Evolutionary conservation across 2,113 vertebrate genomes (phyloP), one percentile per base, ranked within the genome.

Genomic region (Rhea pennata): DNA sequence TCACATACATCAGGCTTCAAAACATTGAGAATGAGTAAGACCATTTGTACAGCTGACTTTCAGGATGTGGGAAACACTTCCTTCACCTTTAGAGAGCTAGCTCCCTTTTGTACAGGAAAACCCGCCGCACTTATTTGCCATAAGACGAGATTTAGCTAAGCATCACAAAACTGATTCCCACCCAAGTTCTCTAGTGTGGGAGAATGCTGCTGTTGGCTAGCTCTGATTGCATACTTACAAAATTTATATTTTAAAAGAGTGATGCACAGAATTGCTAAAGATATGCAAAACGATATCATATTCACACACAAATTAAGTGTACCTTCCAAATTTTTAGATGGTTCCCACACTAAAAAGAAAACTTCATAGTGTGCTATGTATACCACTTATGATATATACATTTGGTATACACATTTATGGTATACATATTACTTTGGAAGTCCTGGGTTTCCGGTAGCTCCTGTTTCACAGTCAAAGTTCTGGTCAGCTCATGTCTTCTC

Each of bases 91-190:
- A 79, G 46, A 85, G 50, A 72, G 3, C 10, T 70, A 4, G 1
- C 56, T 84, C 40, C 58, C 7, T 53, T 84, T 72, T 17, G 9
- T 58, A 39, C 19, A 83, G 39, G 23, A 42, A 91, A 58, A 46
- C 19, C 4, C 16, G 42, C 16, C 11, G 23, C 4, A 50, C 8
- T 74, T 50, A 29, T 0, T 1, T 54, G 15, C 17, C 59, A 15
- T 21, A n/a, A 29, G 20, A 71, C 10, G 7, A 70, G 26, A 40
- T 66, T 61, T 59, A 78, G 48, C 9, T 26, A 51, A 11, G 10
- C 8, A 39, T 8, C 20, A 67, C 17, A 80, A 91, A 81, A 72
- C 15, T 27, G 24, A 39, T 66, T 61, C 31, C 24, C 10, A 75
- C 8, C 24, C 26, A 71, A 61, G 71, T 36, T 50, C 56, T 50